Evolutionary conservation across 2,797 vertebrate genomes (phyloP).

Genomic region (Anas flavirostris): DNA sequence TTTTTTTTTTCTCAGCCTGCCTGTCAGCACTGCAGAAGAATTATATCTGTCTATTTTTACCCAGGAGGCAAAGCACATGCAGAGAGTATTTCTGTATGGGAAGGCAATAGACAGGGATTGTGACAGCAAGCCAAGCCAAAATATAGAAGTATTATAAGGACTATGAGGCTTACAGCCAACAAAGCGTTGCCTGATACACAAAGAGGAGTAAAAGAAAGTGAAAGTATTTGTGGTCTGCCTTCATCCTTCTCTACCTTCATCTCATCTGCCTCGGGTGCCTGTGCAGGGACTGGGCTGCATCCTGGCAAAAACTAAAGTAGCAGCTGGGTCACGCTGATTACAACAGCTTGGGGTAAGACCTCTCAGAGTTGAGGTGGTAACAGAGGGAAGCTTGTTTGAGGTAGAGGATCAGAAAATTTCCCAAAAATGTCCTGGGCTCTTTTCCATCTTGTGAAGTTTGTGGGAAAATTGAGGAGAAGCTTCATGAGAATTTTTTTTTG

Average conservation of each 20-base stretch:
- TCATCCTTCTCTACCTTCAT: not conserved
- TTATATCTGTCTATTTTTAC: not conserved
- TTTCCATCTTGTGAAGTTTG: not conserved
- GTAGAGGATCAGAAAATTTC: not conserved
- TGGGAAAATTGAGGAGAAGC: not conserved
- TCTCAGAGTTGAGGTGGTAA: not conserved
- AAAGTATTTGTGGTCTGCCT: not conserved
- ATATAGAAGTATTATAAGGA: not conserved
- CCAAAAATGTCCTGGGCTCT: not conserved
- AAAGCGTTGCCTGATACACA: not conserved
- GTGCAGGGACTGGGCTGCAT: not conserved
- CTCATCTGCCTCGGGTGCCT: fast-evolving
- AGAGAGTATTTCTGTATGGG: not conserved
- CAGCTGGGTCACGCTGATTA: not conserved
- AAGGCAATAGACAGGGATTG: not conserved
- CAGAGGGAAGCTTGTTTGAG: not conserved
- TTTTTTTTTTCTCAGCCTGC: not conserved
- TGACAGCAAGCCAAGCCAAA: not conserved
- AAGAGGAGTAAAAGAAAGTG: not conserved
- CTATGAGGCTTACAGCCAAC: not conserved
- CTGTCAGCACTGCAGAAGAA: not conserved
- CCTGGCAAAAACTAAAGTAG: not conserved
- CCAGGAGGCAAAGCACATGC: not conserved
- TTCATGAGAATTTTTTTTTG: not conserved
- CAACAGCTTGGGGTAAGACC: not conserved